These are phyloP conservation scores for Eutolmus rufibarbis DNA, from an alignment of 2,888 invertebrate genomes.

Conservation along the genomic window DNA sequence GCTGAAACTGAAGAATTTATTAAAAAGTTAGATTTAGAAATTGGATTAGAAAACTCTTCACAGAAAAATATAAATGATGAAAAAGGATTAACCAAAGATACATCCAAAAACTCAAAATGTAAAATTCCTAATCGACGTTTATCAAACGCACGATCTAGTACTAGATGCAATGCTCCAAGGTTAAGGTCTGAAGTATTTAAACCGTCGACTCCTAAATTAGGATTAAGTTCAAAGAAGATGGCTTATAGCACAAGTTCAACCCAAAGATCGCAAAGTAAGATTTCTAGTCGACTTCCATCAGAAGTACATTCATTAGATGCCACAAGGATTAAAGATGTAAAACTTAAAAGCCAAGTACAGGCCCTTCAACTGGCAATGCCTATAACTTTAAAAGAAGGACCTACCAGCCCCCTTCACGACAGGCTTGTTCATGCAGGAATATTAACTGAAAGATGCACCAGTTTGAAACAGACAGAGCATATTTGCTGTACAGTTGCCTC, in stretches of 20 bases:
- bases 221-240: background rate
- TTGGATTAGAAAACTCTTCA: background rate
- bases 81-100: background rate
- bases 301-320: background rate
- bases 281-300: background rate
- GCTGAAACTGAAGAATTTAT: background rate
- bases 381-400: background rate
- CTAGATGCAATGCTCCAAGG: background rate
- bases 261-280: background rate
- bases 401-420: background rate
- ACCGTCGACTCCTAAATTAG: background rate
- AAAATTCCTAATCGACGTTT: background rate
- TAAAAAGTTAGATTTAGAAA: background rate
- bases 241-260: background rate
- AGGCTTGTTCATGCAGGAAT: background rate
- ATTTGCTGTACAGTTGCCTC: background rate
- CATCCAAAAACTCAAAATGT: background rate
- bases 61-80: background rate
- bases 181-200: background rate
- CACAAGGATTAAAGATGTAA: background rate
- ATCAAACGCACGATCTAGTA: background rate
- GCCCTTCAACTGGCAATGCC: background rate
- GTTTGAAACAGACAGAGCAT: background rate
- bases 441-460: background rate
- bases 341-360: background rate